Evolutionary conservation across 2,797 vertebrate genomes (phyloP).

Genomic region (Benthosema pterotum): DNA sequence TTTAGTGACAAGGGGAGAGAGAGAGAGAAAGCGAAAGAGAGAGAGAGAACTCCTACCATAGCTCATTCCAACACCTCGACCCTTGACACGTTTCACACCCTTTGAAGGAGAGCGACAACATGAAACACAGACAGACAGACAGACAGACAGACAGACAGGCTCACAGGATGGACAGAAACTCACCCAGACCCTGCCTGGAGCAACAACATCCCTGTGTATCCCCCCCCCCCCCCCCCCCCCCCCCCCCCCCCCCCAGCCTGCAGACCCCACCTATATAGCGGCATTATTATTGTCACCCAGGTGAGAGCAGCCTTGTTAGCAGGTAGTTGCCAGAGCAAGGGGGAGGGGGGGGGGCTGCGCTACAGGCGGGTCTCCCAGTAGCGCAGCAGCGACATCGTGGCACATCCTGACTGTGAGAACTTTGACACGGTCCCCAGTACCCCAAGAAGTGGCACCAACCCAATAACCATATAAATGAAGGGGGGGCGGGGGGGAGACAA

Average conservation of each 20-base stretch:
- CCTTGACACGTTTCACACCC: conserved; percentile 74
- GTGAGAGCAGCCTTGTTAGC: conserved; percentile 85
- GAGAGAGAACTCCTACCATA: background rate
- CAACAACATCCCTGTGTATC: conserved; percentile 53
- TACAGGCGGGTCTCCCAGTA: conserved; percentile 54
- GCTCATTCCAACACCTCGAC: conserved; percentile 65
- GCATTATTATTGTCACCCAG: conserved; percentile 81
- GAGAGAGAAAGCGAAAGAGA: no score
- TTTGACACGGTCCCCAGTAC: conserved; percentile 69
- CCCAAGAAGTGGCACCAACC: conserved; percentile 60
- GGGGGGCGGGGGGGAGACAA: no score
- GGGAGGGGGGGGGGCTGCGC: no score
- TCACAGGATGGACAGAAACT: conserved; percentile 75
- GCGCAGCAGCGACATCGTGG: conserved; percentile 68
- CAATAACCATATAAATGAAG: conserved; percentile 90
- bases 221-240: conserved; percentile 62
- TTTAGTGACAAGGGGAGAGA: conserved; percentile 35
- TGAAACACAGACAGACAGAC: no score
- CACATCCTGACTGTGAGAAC: conserved; percentile 83
- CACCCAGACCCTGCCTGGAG: conserved; percentile 63
- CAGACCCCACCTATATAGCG: conserved; percentile 74
- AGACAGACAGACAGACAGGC: no score
- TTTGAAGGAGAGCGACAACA: conserved; percentile 61
- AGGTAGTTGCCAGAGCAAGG: conserved; percentile 86
- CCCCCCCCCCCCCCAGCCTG: conserved; percentile 59